Evolutionary conservation across 1,140 invertebrate species (phyloP), one percentile per base, ranked within the genome.

Genomic region (Heliothis virescens): DNA sequence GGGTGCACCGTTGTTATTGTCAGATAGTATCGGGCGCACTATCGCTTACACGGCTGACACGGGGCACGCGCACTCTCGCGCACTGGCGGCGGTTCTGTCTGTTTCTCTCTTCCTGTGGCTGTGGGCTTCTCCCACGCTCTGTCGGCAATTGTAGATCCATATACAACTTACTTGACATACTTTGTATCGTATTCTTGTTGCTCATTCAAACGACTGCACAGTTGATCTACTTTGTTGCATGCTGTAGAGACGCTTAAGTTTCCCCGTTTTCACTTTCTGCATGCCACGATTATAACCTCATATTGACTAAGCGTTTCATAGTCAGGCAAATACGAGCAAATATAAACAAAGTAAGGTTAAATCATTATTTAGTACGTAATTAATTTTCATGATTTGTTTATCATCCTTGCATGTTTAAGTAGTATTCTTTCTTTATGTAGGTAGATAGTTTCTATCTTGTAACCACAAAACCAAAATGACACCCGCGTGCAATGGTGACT

Each of bases 31-130:
- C 90, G 90, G 87, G 87, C 89, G 91, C 91, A 93, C 92, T 84
- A 81, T 89, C 86, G 91, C 91, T 93, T 92, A 88, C 90, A 89
- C 86, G 86, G 92, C 92, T 93, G 86, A 89, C 90, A 90, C 90
- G 91, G 90, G 88, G 91, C 91, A 90, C 91, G 86, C 89, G 84
- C 89, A 85, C 86, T 80, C 89, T 90, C 90, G 91, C 89, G 90
- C 91, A 91, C 91, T 91, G 89, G 92, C 91, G 92, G 90, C 89
- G 92, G 93, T 89, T 94, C 91, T 94, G 94, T 94, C 94, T 95
- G 94, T 95, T 95, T 92, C 94, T 95, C 94, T 95, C 93, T 95
- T 95, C 92, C 94, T 95, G 94, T 95, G 94, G 93, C 92, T 91
- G 91, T 91, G 91, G 93, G 91, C 87, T 88, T 89, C 84, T 65